Evolutionary conservation across 2,888 invertebrate species (phyloP).

Genomic region (Ceraclea dissimilis): DNA sequence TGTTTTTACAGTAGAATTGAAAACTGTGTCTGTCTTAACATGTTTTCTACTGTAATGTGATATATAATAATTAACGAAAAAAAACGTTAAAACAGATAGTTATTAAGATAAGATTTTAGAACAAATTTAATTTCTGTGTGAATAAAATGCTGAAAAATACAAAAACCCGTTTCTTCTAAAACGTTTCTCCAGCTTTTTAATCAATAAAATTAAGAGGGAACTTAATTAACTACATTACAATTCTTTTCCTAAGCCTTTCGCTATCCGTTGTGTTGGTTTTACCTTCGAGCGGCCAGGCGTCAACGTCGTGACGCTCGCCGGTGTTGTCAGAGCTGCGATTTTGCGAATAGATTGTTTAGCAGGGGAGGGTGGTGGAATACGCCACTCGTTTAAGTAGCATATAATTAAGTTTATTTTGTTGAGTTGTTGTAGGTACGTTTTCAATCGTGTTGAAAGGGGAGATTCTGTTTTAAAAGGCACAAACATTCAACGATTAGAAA

Average conservation of each 20-base stretch:
- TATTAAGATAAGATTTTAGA: too few species aligned
- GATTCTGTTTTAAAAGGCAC: neutral
- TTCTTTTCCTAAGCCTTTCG: slow-evolving; percentile 1
- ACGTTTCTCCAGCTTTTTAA: too few species aligned
- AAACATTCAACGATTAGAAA: too few species aligned
- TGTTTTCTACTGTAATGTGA: too few species aligned
- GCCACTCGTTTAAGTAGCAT: slow-evolving; percentile 55
- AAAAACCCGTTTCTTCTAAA: too few species aligned
- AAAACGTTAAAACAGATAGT: too few species aligned
- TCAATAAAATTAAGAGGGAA: too few species aligned
- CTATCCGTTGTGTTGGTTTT: slow-evolving; percentile 7
- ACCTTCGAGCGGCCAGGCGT: slow-evolving; percentile 4
- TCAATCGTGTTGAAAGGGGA: slow-evolving; percentile 20
- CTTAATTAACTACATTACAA: neutral
- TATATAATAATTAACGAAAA: too few species aligned
- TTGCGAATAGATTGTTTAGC: neutral
- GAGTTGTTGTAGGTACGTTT: slow-evolving; percentile 46
- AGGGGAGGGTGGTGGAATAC: neutral
- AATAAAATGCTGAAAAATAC: too few species aligned
- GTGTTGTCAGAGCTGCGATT: neutral
- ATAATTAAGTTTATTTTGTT: slow-evolving; percentile 60
- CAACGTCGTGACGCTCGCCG: neutral
- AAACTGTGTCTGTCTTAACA: too few species aligned
- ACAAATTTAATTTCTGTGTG: too few species aligned
- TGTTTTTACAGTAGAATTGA: too few species aligned